Percentiles rank a stretch among this genome's conserved stretches.
Evolutionary conservation across 2,113 vertebrate genomes (phyloP).

Genomic region (Athene noctua): DNA sequence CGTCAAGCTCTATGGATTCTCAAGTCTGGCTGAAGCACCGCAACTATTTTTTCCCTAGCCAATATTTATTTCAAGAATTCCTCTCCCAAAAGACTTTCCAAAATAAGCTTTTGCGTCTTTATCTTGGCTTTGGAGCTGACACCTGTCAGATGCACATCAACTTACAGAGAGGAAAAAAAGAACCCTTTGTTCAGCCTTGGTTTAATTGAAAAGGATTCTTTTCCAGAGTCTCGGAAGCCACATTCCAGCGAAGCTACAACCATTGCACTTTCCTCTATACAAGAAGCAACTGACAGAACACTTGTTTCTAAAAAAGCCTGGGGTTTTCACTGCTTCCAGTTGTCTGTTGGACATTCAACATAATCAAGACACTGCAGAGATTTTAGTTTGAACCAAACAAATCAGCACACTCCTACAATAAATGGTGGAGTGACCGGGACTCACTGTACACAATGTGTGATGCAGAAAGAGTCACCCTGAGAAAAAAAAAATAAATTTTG

Average conservation of each 20-base stretch:
- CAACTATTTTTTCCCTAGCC: not conserved
- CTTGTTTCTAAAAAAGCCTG: not conserved
- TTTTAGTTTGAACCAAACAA: not conserved
- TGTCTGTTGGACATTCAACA: not conserved
- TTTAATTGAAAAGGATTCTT: not conserved
- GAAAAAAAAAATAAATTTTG: rapidly evolving
- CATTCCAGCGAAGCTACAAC: not conserved
- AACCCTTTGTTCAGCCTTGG: not conserved
- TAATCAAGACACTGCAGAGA: not conserved
- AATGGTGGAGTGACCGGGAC: not conserved
- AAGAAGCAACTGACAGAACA: not conserved
- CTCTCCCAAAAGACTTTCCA: not conserved
- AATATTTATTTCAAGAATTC: not conserved
- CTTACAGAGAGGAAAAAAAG: not conserved
- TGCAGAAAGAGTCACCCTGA: not conserved
- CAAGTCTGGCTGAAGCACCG: not conserved
- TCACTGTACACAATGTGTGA: not conserved
- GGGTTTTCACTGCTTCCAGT: not conserved
- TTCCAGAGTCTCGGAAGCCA: not conserved
- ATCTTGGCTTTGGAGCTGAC: not conserved
- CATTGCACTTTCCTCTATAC: not conserved
- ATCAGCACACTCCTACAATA: rapidly evolving
- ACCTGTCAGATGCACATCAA: not conserved
- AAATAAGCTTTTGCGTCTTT: not conserved
- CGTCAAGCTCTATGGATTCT: not conserved